These are phyloP conservation scores for Podargus strigoides DNA, from an alignment of 2,797 vertebrate species.

Conservation along the genomic window DNA sequence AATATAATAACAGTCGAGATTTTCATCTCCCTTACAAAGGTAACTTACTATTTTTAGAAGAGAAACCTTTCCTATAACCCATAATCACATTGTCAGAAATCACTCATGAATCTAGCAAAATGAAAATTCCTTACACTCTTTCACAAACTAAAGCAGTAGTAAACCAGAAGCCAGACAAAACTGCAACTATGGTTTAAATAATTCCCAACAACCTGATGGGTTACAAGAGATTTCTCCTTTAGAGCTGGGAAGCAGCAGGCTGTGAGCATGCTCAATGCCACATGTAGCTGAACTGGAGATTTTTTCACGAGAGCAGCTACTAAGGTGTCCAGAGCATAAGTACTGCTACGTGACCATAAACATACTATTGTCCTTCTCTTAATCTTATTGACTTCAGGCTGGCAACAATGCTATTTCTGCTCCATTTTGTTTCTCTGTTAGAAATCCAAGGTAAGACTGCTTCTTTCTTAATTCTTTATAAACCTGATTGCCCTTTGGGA, in stretches of 20 bases:
- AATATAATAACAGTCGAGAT: background rate
- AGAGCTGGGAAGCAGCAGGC: background rate
- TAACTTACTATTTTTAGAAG: background rate
- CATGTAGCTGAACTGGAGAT: background rate
- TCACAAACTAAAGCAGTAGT: background rate
- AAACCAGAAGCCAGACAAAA: background rate
- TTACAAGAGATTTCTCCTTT: background rate
- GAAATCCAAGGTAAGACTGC: constrained; percentile 23
- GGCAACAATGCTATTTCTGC: constrained; percentile 4
- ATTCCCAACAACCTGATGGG: background rate
- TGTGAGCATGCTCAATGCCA: constrained; percentile 16
- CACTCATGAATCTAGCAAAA: background rate
- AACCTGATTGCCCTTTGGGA: background rate
- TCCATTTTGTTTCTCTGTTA: constrained; percentile 11
- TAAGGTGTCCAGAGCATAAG: background rate
- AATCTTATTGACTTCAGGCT: background rate
- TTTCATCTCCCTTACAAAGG: background rate
- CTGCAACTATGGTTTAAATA: background rate
- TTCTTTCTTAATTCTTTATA: background rate
- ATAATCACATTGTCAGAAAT: background rate
- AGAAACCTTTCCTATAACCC: background rate
- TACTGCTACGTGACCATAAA: background rate
- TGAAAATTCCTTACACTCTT: background rate
- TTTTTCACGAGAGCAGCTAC: background rate
- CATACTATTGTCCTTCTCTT: background rate